Evolutionary conservation across 92 coral and sea anemone genomes (phyloP), one percentile per base, ranked within the genome.

Genomic region (Scolanthus callimorphus): DNA sequence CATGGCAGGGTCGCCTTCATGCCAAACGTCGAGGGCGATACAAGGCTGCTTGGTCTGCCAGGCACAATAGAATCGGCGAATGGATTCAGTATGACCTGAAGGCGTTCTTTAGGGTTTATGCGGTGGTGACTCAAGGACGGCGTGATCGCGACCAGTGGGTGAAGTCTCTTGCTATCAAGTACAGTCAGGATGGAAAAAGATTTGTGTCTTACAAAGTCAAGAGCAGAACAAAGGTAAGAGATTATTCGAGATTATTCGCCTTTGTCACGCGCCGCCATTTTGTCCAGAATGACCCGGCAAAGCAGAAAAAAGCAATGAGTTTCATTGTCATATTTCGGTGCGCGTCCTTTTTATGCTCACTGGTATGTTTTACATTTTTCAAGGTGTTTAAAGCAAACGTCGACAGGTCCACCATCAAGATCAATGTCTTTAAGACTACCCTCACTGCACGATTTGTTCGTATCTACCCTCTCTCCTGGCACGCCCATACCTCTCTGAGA

Each of bases 11-110:
- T 3, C 82, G 91, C 11, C 74, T 84, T 26, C 79, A 84, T 68
- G 68, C 39, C 28, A 44, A 47, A 31, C 39, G 54, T 28, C 39
- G 20, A 8, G 70, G 81, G 10, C 24, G 54, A 13, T 39, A 56
- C 47, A 59, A 55, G 17, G 95, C 89, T 2, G 85, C 81, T 30
- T 86, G 95, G 95, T 72, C 82, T 20, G 76, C 95, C 9, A 67
- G 68, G 10, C 23, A 46, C 0, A 66, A 71, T 46, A 79, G 77
- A 54, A 80, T 67, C n/a, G 65, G 63, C 20, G 85, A 84, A 46
- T 86, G 95, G 95, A 63, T 86, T 21, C 73, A 75, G 67, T 47
- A 81, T 22, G 94, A 85, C 62, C 44, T 76, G 55, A 78, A 80
- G 11, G 57, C 41, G 17, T 41, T 17, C 13, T 74, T 79, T 13